Conservation (phyloP, 2,888 invertebrate species). For the Aphodius granarius region DNA sequence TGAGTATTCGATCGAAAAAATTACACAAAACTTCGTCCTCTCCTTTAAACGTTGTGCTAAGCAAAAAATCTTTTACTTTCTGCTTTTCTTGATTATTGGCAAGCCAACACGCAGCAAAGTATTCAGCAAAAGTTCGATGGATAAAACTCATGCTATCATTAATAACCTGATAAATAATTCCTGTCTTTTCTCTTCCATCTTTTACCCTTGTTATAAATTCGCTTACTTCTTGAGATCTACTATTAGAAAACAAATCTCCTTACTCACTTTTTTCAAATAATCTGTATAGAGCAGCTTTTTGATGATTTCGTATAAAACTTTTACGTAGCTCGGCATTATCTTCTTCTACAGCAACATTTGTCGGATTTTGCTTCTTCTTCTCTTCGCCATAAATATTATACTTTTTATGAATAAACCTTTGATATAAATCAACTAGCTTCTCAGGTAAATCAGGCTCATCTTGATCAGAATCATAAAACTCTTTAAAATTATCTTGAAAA, state of each 20-base stretch:
- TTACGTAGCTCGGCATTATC: not conserved
- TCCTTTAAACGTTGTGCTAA: not conserved
- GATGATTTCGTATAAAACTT: slow-evolving; percentile 3
- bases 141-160: not conserved
- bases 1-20: not conserved
- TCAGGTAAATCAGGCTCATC: no score
- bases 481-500: not conserved
- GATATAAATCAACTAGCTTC: no score
- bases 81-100: not conserved
- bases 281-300: not conserved
- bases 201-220: not conserved
- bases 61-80: not conserved
- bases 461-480: not conserved
- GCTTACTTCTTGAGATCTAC: no score
- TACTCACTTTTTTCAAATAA: no score
- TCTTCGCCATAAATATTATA: no score
- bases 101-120: not conserved
- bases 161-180: not conserved
- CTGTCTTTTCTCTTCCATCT: not conserved
- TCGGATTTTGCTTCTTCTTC: no score
- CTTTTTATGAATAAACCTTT: not conserved
- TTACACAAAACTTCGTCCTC: not conserved
- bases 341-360: not conserved
- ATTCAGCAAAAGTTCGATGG: slow-evolving; percentile 11
- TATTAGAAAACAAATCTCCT: no score